These are phyloP conservation scores for Hyalella azteca DNA, from an alignment of 2,888 invertebrate species.

Conservation along the genomic window DNA sequence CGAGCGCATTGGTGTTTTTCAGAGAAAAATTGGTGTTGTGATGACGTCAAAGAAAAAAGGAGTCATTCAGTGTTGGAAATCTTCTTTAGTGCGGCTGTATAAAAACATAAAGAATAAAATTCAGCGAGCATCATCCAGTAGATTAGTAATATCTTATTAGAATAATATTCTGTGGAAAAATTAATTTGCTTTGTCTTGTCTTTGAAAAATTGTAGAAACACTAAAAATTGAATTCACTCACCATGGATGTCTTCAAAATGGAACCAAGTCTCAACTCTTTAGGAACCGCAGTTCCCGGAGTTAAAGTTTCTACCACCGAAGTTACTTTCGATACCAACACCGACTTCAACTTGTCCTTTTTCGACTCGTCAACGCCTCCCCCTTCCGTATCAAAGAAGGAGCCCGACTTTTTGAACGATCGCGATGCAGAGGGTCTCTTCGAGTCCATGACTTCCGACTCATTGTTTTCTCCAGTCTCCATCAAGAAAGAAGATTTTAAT, in stretches of 20 bases:
- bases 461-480: conserved; percentile 46
- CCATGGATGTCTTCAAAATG: conserved; percentile 77
- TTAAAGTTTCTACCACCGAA: conserved; percentile 69
- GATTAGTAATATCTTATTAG: too few species aligned
- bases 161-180: too few species aligned
- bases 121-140: background rate
- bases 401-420: conserved; percentile 47
- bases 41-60: background rate
- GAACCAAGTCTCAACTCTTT: conserved; percentile 72
- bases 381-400: conserved; percentile 68
- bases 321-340: conserved; percentile 77
- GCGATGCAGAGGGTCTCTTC: conserved; percentile 41
- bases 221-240: conserved; percentile 45
- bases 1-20: too few species aligned
- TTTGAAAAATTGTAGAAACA: background rate
- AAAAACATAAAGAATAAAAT: background rate
- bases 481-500: conserved; percentile 17
- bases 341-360: conserved; percentile 81
- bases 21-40: background rate
- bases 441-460: conserved; percentile 53
- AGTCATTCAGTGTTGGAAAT: background rate
- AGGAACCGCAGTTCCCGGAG: conserved; percentile 70
- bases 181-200: background rate
- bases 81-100: background rate
- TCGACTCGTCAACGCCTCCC: conserved; percentile 67